Evolutionary conservation across 2,113 vertebrate species (phyloP), one percentile per base, ranked within the genome.

Genomic region (Helogale parvula): DNA sequence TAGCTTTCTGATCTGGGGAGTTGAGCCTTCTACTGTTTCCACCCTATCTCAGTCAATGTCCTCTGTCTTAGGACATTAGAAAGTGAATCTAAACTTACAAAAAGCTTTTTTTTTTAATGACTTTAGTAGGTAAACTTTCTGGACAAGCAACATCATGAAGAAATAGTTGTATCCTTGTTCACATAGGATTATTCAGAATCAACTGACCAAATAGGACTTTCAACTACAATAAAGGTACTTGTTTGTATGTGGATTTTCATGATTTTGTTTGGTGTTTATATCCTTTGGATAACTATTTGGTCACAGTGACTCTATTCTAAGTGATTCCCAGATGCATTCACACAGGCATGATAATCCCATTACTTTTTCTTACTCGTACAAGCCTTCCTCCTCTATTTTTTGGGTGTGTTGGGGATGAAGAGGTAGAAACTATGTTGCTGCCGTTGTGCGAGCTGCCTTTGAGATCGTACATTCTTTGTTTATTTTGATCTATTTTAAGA

Each of bases 401-500:
- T 27, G 54, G 17, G 12, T 86, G 17, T 33, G 89, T 33, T 41
- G 31, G 41, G 35, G 45, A 9, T 81, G 1, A 12, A 52, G 5
- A 93, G 23, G 35, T 33, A 79, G 15, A 85, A 1, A 25, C 38
- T 29, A 25, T 60, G 5, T 33, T 72, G n/a, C 38, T 79, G 14
- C 14, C n/a, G 14, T n/a, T 29, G 33, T 80, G 82, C 47, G 9
- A 69, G 15, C 16, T 23, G 38, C 3, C 9, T 38, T 60, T 93
- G 29, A 31, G 45, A 72, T 82, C 14, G 71, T 65, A 54, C 52
- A 54, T 94, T 84, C 5, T 38, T 74, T 82, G 11, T 52, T 87
- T 92, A 74, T 69, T 81, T 88, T 85, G 82, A 79, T 16, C 10
- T 33, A 74, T 96, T 80, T 68, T 60, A 81, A 86, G 31, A 90